phyloP scores from a whole-genome alignment of 2,113 vertebrate species.

The Zootoca vivipara region DNA sequence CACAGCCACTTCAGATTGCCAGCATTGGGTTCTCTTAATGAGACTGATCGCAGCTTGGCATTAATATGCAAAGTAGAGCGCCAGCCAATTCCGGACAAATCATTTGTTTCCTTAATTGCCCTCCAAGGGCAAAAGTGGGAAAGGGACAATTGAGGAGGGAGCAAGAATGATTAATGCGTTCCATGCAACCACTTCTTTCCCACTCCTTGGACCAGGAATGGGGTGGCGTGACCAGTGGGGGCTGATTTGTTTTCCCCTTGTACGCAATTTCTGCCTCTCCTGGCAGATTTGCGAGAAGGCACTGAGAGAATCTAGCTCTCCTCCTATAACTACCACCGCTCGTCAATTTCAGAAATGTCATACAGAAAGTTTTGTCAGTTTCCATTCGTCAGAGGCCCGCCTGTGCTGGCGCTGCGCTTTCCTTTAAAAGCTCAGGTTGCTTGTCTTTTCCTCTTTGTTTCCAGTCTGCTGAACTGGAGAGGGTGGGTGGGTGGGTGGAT shows the following conservation, averaged over 20 bases:
- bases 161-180: neutral
- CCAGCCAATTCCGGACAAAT: slow-evolving; percentile 87
- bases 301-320: neutral
- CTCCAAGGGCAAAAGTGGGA: slow-evolving; percentile 89
- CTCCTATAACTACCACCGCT: neutral
- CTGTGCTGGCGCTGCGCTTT: neutral
- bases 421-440: neutral
- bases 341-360: neutral
- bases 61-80: slow-evolving; percentile 88
- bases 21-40: slow-evolving; percentile 82
- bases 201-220: neutral
- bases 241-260: neutral
- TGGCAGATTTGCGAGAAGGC: neutral
- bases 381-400: neutral
- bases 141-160: neutral
- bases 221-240: neutral
- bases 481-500: neutral
- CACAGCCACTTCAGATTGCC: slow-evolving; percentile 81
- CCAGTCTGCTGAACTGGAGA: neutral
- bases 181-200: neutral
- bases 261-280: neutral
- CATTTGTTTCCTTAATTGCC: slow-evolving; percentile 91
- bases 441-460: neutral
- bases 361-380: neutral
- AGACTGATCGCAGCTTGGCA: slow-evolving; percentile 84